phyloP scores from a whole-genome alignment of 2,888 invertebrate genomes.

The Drosophila eohydei region DNA sequence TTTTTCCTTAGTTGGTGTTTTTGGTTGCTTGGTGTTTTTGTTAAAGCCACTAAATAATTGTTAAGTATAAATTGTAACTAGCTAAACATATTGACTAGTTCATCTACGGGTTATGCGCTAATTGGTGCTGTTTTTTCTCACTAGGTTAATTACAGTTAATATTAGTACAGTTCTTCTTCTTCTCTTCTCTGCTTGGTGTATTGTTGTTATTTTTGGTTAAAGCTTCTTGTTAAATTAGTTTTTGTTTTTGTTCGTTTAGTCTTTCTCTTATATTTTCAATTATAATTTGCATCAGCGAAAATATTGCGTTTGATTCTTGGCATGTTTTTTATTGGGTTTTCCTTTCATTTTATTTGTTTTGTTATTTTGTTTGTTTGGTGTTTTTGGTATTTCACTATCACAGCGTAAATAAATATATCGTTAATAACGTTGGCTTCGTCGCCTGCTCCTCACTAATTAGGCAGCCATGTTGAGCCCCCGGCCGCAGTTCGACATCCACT shows the following conservation, averaged over 20 bases:
- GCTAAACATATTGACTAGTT: slow-evolving; percentile 70
- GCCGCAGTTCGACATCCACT: slow-evolving; percentile 55
- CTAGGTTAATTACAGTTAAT: slow-evolving; percentile 47
- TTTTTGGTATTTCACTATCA: slow-evolving; percentile 73
- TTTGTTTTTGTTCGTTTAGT: slow-evolving; percentile 31
- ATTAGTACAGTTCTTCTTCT: slow-evolving; percentile 16
- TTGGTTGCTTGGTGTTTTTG: slow-evolving; percentile 80
- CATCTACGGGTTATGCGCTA: slow-evolving; percentile 58
- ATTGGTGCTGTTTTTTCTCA: slow-evolving; percentile 71
- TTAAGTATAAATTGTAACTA: slow-evolving; percentile 69
- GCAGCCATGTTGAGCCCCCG: slow-evolving; percentile 55
- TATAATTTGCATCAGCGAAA: slow-evolving; percentile 48
- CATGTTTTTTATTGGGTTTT: slow-evolving; percentile 33
- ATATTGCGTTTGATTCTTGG: slow-evolving; percentile 71
- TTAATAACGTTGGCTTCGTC: slow-evolving; percentile 52
- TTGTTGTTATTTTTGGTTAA: slow-evolving; percentile 64
- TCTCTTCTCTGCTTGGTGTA: slow-evolving; percentile 61
- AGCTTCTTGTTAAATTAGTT: slow-evolving; percentile 68
- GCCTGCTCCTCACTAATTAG: slow-evolving; percentile 60
- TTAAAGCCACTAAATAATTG: slow-evolving; percentile 81
- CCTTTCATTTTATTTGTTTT: slow-evolving; percentile 30
- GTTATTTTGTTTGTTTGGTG: slow-evolving; percentile 38
- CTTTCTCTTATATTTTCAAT: slow-evolving; percentile 34
- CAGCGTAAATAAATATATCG: slow-evolving; percentile 71
- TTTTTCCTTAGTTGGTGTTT: slow-evolving; percentile 31